phyloP scores from a whole-genome alignment of 2,797 vertebrate species.

The Coreius guichenoti region DNA sequence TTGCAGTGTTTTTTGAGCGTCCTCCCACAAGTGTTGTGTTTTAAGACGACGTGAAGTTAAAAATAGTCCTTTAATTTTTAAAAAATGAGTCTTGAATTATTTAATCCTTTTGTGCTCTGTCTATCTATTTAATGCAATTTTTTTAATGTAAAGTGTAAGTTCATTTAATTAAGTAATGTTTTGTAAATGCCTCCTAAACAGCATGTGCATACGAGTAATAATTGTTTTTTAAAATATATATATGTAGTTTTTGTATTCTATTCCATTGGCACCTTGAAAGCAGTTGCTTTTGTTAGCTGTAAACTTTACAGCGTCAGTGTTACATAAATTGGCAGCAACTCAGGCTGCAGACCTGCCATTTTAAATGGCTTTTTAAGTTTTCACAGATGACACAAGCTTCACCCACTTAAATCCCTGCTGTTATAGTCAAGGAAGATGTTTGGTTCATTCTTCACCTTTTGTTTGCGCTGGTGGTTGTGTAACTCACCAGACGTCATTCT shows the following conservation, averaged over 20 bases:
- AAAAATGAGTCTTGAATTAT: neutral
- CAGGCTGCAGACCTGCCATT: neutral
- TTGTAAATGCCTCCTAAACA: neutral
- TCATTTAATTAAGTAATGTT: neutral
- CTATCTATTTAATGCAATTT: neutral
- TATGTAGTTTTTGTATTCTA: neutral
- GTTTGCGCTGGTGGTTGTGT: conserved; percentile 65
- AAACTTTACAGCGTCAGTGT: neutral
- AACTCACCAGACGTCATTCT: conserved; percentile 70
- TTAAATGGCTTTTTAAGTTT: conserved; percentile 14
- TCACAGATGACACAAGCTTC: neutral
- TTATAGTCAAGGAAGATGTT: conserved; percentile 23
- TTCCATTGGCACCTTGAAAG: neutral
- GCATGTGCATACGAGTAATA: neutral
- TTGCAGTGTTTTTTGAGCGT: neutral
- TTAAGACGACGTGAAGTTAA: neutral
- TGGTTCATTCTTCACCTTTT: conserved; percentile 28
- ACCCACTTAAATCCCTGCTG: conserved; percentile 15
- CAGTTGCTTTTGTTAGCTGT: conserved; percentile 8
- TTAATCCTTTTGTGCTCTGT: neutral
- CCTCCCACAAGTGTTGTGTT: conserved; percentile 11
- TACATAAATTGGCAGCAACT: neutral
- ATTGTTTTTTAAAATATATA: neutral
- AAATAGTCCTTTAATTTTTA: neutral
- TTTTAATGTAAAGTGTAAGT: neutral